Evolutionary conservation across 2,797 vertebrate species (phyloP), one percentile per base, ranked within the genome.

Genomic region (Malacoctenus gilli): DNA sequence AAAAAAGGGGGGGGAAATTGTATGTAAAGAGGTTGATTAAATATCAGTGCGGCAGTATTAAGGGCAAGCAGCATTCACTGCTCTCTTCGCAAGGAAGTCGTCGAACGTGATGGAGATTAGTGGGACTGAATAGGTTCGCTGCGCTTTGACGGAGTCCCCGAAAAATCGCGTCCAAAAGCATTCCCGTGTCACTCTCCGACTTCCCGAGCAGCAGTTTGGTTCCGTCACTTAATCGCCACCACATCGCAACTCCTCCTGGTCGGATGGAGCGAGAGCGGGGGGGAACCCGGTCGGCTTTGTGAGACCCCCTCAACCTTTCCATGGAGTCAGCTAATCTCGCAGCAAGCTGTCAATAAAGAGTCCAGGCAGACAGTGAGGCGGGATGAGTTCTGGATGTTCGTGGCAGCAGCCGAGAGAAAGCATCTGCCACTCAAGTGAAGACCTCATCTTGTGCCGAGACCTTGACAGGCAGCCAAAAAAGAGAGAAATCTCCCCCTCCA

Each of bases 381-480:
- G 22, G 52, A 5, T 11, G 53, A 56, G 43, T 3, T 55, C 16
- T 28, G 23, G 57, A 44, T 69, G 57, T 72, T 60, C 58, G 55
- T 41, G 41, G 55, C 60, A 53, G 61, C 43, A 42, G 14, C 34
- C 53, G 57, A 61, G 47, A 68, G 58, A 61, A 70, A 60, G 22
- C 37, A 44, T 46, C 59, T 58, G 66, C 38, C 54, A 65, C 34
- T 82, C 58, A 57, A 63, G 34, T 20, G 15, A 47, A 47, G 44
- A 52, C 57, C 72, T 66, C 59, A 46, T 72, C 56, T 62, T 25
- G 8, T n/a, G 12, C 39, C 6, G 25, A 46, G 57, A 63, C 77
- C 59, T 37, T 69, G 68, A 83, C 68, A 76, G 68, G 51, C 44
- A 13, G 37, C 48, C n/a, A n/a, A n/a, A n/a, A n/a, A n/a, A n/a